A percentile compares a stretch with the other conserved stretches of the same genome.
Conservation (phyloP, 37 sponge, comb jelly and placozoan genomes). For the Spongia lamella region DNA sequence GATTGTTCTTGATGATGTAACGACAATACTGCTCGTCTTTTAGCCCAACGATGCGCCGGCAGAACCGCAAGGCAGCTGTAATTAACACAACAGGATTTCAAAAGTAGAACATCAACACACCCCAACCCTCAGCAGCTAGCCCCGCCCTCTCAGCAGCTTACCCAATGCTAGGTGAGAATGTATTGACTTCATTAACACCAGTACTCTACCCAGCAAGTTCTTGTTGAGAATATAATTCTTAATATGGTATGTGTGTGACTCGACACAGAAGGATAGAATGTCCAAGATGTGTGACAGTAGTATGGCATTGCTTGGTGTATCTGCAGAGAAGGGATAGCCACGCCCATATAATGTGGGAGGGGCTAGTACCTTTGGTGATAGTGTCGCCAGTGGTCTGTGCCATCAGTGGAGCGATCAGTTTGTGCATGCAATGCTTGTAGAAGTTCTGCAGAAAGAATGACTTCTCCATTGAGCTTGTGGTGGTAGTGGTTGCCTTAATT, state of each 20-base stretch:
- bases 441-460: slow-evolving; percentile 87
- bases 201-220: slow-evolving; percentile 84
- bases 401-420: slow-evolving; percentile 91
- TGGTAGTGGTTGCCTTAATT: background rate
- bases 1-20: slow-evolving; percentile 86
- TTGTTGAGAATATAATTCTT: slow-evolving; percentile 92
- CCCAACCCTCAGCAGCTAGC: too few species aligned
- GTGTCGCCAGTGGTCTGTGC: slow-evolving; percentile 72
- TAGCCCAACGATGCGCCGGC: slow-evolving; percentile 89
- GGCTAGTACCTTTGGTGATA: slow-evolving; percentile 73
- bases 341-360: background rate
- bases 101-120: too few species aligned
- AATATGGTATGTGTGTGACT: slow-evolving; percentile 90
- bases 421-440: slow-evolving; percentile 97
- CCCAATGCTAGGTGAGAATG: slow-evolving; percentile 84
- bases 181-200: slow-evolving; percentile 79
- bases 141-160: too few species aligned
- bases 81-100: background rate
- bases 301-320: slow-evolving; percentile 75
- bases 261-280: slow-evolving; percentile 90
- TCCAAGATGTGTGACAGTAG: slow-evolving; percentile 90
- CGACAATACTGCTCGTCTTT: slow-evolving; percentile 95
- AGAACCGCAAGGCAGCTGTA: slow-evolving; percentile 82
- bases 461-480: slow-evolving; percentile 65
- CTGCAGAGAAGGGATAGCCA: slow-evolving; percentile 23